Conservation (phyloP, 1,140 invertebrate genomes). For the Bombus pyrosoma region DNA sequence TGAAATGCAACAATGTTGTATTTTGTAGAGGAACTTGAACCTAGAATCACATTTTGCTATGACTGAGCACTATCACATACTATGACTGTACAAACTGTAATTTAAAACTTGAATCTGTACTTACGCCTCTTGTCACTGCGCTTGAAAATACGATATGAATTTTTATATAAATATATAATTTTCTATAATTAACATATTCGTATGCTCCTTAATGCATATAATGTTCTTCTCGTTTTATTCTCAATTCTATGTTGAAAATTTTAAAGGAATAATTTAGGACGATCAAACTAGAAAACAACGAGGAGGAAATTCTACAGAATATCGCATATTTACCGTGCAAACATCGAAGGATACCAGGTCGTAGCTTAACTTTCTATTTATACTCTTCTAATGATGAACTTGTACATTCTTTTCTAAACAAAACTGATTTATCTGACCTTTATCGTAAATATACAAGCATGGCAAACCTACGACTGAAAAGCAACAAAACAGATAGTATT, state of each 20-base stretch:
- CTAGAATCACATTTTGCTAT: background rate
- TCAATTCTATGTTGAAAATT: background rate
- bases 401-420: background rate
- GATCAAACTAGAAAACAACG: background rate
- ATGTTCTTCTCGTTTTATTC: background rate
- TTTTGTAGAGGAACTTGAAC: too few relatives aligned
- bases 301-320: background rate
- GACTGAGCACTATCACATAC: too few relatives aligned
- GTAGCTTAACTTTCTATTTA: slow-evolving; percentile 9
- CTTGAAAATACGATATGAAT: background rate
- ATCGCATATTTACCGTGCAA: background rate
- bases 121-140: background rate
- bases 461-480: too few relatives aligned
- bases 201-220: background rate
- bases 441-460: background rate
- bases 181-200: background rate
- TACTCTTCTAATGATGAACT: slow-evolving; percentile 1
- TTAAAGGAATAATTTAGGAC: too few relatives aligned
- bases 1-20: background rate
- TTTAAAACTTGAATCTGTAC: too few relatives aligned
- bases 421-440: background rate
- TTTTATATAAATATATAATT: background rate
- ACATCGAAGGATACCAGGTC: background rate
- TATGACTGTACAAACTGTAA: background rate
- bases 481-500: background rate